Evolutionary conservation across 1,140 invertebrate species (phyloP), one percentile per base, ranked within the genome.

Genomic region (Meloidogyne floridensis): DNA sequence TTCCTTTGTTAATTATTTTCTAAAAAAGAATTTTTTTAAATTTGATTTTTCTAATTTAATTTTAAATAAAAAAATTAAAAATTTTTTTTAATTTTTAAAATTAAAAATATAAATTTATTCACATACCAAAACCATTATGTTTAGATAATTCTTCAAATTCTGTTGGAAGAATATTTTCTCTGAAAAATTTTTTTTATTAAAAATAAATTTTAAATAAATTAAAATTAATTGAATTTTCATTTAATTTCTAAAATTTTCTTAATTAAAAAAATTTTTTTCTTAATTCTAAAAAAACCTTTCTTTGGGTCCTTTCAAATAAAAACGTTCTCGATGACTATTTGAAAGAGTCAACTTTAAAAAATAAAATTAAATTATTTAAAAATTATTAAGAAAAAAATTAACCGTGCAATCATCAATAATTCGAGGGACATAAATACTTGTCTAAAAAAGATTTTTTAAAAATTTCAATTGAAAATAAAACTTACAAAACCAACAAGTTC

Each of bases 111-210:
- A 32, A 32, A 32, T 32, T 32, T 32, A 32, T 32, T 32, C 32
- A 32, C 32, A 32, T 32, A 32, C 32, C 95, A 90, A 96, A 97
- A 11, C 95, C 96, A 0, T 94, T 94, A 91, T 93, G 94, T 51
- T 91, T 92, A 59, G 93, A 92, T 82, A 94, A 91, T 73, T 93
- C 85, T 47, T 71, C 72, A 65, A 76, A 84, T 74, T 82, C 84
- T 15, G 54, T 13, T 47, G 81, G 18, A 73, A 75, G 54, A 42
- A 71, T 20, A 15, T 18, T 80, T 13, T 74, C 81, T 56, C 47
- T 82, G 53, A 20, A 82, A 54, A 72, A 47, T 47, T 47, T 47
- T 47, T 47, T 47, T 47, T 47, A 47, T 32, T 32, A 32, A 70
- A 10, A 65, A 71, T 10, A 71, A 75, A 20, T 32, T 15, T 20